phyloP scores from a whole-genome alignment of 2,113 vertebrate genomes.

The Malurus elegans region DNA sequence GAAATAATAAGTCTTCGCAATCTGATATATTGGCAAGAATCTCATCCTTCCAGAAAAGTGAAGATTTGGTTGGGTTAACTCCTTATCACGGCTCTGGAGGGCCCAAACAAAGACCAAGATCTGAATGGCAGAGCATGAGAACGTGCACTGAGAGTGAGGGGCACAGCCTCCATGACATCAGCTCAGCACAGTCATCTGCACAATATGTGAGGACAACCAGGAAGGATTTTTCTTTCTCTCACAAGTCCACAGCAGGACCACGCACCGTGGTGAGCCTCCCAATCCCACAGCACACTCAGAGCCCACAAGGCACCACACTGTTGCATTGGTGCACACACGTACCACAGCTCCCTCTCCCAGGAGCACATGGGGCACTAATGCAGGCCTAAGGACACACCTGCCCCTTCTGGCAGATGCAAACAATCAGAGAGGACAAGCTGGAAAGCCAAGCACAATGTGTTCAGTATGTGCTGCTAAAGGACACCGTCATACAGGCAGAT shows the following conservation, averaged over 20 bases:
- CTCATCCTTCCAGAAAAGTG: neutral
- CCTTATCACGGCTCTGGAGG: fast-evolving
- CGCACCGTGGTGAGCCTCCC: neutral
- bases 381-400: neutral
- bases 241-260: neutral
- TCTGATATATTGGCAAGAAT: neutral
- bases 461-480: neutral
- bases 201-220: neutral
- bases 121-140: neutral
- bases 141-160: neutral
- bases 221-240: neutral
- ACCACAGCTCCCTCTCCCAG: neutral
- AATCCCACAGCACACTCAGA: neutral
- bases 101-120: neutral
- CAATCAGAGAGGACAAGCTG: neutral
- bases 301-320: fast-evolving
- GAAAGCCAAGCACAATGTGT: neutral
- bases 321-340: fast-evolving
- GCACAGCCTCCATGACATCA: fast-evolving
- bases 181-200: neutral
- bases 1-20: neutral
- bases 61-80: neutral
- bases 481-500: neutral
- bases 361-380: fast-evolving
- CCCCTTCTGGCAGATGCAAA: neutral